Conservation (phyloP, 2,113 vertebrate species). For the Pipra filicauda region DNA sequence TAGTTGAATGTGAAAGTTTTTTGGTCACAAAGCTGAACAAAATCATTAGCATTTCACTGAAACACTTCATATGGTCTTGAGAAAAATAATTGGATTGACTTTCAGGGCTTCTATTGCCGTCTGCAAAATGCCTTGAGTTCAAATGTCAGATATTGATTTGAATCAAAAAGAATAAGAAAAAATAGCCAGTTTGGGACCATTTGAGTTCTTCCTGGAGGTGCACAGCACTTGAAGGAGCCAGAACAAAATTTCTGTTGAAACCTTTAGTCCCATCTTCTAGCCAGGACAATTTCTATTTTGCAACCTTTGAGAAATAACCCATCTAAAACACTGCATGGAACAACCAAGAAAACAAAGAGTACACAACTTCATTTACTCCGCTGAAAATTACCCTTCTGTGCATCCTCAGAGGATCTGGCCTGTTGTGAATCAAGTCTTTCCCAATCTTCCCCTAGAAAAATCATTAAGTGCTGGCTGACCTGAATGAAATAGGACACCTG, state of each 20-base stretch:
- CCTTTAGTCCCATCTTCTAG: not conserved
- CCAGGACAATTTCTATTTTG: not conserved
- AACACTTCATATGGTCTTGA: not conserved
- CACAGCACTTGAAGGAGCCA: not conserved
- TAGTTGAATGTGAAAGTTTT: not conserved
- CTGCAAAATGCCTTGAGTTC: not conserved
- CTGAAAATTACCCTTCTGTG: not conserved
- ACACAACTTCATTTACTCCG: accelerated
- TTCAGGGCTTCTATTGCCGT: not conserved
- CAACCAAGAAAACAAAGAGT: not conserved
- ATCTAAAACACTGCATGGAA: not conserved
- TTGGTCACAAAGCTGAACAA: not conserved
- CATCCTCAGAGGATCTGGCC: not conserved
- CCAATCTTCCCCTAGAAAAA: not conserved
- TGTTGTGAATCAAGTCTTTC: not conserved
- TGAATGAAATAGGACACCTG: not conserved
- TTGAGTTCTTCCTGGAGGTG: not conserved
- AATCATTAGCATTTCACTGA: not conserved
- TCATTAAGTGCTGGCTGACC: not conserved
- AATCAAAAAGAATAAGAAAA: not conserved
- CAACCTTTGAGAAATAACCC: not conserved
- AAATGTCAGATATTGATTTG: not conserved
- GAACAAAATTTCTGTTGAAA: not conserved
- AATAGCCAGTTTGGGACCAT: not conserved
- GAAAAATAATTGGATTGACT: not conserved